A percentile compares a stretch with the other conserved stretches of the same genome.
Conservation (phyloP, 2,113 vertebrate species). For the Poeciliopsis turrubarensis region DNA sequence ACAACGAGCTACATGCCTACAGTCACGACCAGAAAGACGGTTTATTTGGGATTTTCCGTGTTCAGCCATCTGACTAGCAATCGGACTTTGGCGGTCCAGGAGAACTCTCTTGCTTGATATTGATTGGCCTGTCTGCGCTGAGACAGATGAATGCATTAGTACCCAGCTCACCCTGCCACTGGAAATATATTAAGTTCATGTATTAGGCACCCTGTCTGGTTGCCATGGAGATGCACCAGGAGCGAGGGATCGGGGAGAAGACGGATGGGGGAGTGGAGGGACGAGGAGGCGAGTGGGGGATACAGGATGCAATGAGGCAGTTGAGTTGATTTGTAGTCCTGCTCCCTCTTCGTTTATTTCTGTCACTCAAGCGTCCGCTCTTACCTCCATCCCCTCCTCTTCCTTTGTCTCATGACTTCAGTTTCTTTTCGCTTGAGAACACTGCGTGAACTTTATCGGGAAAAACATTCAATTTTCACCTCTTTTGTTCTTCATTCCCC, state of each 20-base stretch:
- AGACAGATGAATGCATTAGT: constrained; percentile 86
- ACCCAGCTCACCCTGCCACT: constrained; percentile 81
- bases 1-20: constrained; percentile 31
- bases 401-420: neutral
- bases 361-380: constrained; percentile 56
- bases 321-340: constrained; percentile 77
- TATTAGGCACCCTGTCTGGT: constrained; percentile 86
- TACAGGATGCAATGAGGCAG: constrained; percentile 77
- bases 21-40: neutral
- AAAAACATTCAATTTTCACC: constrained; percentile 5
- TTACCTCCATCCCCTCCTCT: constrained; percentile 17
- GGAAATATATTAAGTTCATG: constrained; percentile 85
- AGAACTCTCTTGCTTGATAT: constrained; percentile 75
- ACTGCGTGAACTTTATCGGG: constrained; percentile 28
- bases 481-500: constrained; percentile 33
- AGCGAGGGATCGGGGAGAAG: constrained; percentile 60
- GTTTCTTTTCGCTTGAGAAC: neutral
- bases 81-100: constrained; percentile 68
- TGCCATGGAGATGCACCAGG: constrained; percentile 79
- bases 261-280: constrained; percentile 26
- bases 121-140: constrained; percentile 81
- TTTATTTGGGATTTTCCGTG: constrained; percentile 56
- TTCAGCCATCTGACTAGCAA: constrained; percentile 35
- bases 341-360: constrained; percentile 55
- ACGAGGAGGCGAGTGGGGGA: constrained; percentile 62